A percentile compares a stretch with the other conserved stretches of the same genome.
Conservation (phyloP, 2,113 vertebrate species). For the Todiramphus chloris region DNA sequence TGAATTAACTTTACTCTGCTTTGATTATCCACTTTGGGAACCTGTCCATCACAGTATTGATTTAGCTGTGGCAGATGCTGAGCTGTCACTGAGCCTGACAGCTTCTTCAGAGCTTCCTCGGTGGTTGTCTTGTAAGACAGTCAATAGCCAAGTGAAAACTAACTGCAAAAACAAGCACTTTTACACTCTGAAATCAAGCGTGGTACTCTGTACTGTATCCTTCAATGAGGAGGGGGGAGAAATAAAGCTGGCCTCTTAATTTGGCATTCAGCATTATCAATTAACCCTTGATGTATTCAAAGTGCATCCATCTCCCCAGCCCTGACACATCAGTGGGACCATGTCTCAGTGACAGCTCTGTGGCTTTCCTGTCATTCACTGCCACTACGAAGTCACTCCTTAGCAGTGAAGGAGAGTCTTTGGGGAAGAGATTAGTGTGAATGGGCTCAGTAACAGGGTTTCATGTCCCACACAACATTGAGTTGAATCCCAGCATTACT, state of each 20-base stretch:
- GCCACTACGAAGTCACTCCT: background rate
- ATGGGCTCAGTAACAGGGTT: background rate
- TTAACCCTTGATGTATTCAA: background rate
- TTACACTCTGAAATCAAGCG: background rate
- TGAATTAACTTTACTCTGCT: background rate
- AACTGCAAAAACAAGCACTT: background rate
- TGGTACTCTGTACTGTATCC: background rate
- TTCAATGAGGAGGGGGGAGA: background rate
- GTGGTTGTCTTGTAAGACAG: background rate
- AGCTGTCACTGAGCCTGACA: conserved; percentile 11
- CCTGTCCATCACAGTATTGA: background rate
- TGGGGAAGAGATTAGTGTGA: no score
- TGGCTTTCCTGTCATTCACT: background rate
- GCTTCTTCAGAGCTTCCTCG: background rate
- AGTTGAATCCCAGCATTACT: background rate
- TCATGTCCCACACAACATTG: rapidly evolving
- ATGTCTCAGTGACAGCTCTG: rapidly evolving
- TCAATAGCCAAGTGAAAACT: background rate
- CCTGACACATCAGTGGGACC: rapidly evolving
- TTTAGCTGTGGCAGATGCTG: conserved; percentile 34
- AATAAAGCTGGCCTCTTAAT: background rate
- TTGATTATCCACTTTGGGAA: conserved; percentile 1
- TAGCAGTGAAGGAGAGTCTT: background rate
- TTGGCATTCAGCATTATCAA: background rate
- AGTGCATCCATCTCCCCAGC: background rate